Base-by-base conservation (phyloP, 2,888 invertebrate genomes). In the Portevinia maculata region DNA sequence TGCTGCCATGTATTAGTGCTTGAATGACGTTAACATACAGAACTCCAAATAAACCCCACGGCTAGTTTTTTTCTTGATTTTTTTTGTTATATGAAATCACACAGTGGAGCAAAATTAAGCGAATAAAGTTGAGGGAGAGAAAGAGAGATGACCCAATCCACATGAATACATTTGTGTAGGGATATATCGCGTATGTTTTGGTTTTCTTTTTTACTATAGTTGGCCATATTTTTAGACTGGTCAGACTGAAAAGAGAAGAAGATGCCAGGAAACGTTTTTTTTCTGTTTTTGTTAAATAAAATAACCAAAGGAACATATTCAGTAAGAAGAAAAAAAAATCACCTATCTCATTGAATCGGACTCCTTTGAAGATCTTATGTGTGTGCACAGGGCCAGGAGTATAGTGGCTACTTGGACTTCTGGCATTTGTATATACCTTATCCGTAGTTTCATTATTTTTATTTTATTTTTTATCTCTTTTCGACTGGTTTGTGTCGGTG, bases 301-400 rank as follows among this genome's bases (percentile, higher is more conserved):
- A 64, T 52, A 64, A 24, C 41, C 37, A 53, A 73, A 65, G 17
- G 52, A 73, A 62, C 59, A 70, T 52, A 17, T 50, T 39, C 24
- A 53, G n/a, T n/a, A n/a, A n/a, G n/a, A n/a, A 17, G 34, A 6
- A 41, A 64, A 74, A 79, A 75, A 79, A 57, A 79, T 79, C 67
- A 73, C 78, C 83, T 46, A 84, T 73, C 78, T 84, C 83, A 83
- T 71, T 78, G 84, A 84, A 84, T 84, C 79, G 84, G 84, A 84
- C 69, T 79, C 84, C 84, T 84, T 84, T 84, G 84, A 84, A 73
- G 84, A 79, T 79, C 52, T 30, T 62, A n/a, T n/a, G 24, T 71
- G 41, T 64, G 53, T 70, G 50, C 44, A 60, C 28, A 65, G 55
- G 32, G 48, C 60, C 81, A 73, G 78, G 34, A 65, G 59, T 57